Conservation (phyloP, 2,113 vertebrate species). For the Cryptotis parvus region DNA sequence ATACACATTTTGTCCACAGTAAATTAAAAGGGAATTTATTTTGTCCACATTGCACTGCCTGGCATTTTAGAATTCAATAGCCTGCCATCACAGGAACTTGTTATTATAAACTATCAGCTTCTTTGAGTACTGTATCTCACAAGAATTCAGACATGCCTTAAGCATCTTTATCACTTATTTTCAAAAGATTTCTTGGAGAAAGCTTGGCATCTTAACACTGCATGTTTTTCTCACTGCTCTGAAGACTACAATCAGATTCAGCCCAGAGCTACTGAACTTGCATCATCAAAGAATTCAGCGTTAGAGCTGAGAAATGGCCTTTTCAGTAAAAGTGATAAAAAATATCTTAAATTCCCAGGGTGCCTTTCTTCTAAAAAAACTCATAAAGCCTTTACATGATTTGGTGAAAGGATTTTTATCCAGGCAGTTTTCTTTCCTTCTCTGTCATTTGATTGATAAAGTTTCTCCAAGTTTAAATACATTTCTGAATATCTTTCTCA, state of each 20-base stretch:
- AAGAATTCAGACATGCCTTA: not conserved
- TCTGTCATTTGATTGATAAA: conserved; percentile 51
- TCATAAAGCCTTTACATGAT: conserved; percentile 43
- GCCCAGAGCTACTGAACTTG: conserved; percentile 42
- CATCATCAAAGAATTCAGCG: conserved; percentile 67
- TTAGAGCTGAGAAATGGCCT: conserved; percentile 54
- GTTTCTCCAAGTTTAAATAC: conserved; percentile 52
- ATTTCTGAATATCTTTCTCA: conserved; percentile 56
- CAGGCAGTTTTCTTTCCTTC: conserved; percentile 35
- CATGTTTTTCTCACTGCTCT: conserved; percentile 50
- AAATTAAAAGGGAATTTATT: conserved; percentile 18
- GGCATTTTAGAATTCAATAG: conserved; percentile 28
- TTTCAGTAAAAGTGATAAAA: conserved; percentile 71
- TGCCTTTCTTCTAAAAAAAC: conserved; percentile 50
- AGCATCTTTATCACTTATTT: conserved; percentile 36
- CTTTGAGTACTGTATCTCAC: not conserved
- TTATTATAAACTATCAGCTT: not conserved
- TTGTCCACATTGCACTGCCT: not conserved
- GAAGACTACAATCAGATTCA: conserved; percentile 58
- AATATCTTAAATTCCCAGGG: conserved; percentile 63
- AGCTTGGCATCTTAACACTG: not conserved
- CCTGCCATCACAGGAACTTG: conserved; percentile 13
- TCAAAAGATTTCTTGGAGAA: conserved; percentile 62
- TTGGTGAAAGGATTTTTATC: conserved; percentile 10
- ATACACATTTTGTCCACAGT: not conserved